Conservation (phyloP, 2,113 vertebrate genomes). For the Ptychochromis oligacanthus region DNA sequence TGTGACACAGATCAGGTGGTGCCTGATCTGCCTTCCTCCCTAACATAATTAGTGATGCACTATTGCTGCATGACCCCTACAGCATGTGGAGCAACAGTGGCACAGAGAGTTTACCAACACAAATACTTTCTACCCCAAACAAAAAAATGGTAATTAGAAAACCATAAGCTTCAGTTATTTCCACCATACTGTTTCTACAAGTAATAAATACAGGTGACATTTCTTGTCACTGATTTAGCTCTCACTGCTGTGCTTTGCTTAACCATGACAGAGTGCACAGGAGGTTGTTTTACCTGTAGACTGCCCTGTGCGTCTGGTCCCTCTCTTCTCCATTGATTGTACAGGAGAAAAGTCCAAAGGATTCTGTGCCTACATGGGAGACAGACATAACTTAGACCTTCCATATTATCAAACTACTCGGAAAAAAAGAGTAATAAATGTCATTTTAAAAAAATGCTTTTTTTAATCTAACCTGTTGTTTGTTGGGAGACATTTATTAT, state of each 20-base stretch:
- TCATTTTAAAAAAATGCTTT: not conserved
- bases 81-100: not conserved
- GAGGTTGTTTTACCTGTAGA: slow-evolving; percentile 79
- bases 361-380: slow-evolving; percentile 88
- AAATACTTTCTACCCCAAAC: not conserved
- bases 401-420: not conserved
- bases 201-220: no score
- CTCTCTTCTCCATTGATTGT: slow-evolving; percentile 91
- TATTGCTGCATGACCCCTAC: not conserved
- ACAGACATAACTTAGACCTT: not conserved
- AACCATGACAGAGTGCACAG: not conserved
- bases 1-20: not conserved
- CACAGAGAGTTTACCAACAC: not conserved
- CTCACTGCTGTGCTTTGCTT: not conserved
- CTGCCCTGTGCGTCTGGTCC: slow-evolving; percentile 95
- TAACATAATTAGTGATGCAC: slow-evolving; percentile 32
- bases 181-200: no score
- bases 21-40: slow-evolving; percentile 9
- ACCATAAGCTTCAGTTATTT: not conserved
- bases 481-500: not conserved
- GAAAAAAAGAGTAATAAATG: no score
- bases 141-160: not conserved
- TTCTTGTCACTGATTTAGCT: not conserved
- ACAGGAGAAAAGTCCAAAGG: slow-evolving; percentile 97
- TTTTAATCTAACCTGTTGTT: not conserved